A percentile compares a stretch with the other conserved stretches of the same genome.
These are phyloP conservation scores for Urosaurus nigricauda DNA, from an alignment of 2,797 vertebrate genomes.

Conservation along the genomic window DNA sequence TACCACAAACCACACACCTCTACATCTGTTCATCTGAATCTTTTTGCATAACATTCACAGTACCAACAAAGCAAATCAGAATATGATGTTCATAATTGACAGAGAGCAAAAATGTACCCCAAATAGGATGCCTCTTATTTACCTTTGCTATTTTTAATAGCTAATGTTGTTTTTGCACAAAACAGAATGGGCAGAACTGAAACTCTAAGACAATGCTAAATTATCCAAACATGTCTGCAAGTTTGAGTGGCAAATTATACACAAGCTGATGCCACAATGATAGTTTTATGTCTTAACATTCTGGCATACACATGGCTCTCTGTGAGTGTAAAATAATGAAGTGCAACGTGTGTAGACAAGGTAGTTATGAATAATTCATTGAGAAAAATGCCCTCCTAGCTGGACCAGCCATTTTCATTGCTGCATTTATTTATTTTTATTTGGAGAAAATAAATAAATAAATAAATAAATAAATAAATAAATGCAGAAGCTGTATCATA, in stretches of 20 bases:
- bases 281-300: not conserved
- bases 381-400: slow-evolving; percentile 26
- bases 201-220: slow-evolving; percentile 4
- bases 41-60: not conserved
- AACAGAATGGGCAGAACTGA: not conserved
- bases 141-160: not conserved
- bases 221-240: not conserved
- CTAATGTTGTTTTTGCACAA: not conserved
- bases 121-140: not conserved
- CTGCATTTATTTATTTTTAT: not conserved
- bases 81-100: not conserved
- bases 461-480: too few species aligned
- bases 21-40: not conserved
- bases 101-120: too few species aligned
- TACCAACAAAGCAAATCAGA: not conserved
- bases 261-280: not conserved
- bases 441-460: too few species aligned
- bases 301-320: not conserved
- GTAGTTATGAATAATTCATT: not conserved
- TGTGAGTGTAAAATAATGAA: not conserved
- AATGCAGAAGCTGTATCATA: not conserved
- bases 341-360: not conserved
- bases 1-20: not conserved
- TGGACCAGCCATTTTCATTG: not conserved
- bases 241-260: not conserved